phyloP scores from a whole-genome alignment of 2,888 invertebrate genomes.

The Drosophila suboccidentalis region DNA sequence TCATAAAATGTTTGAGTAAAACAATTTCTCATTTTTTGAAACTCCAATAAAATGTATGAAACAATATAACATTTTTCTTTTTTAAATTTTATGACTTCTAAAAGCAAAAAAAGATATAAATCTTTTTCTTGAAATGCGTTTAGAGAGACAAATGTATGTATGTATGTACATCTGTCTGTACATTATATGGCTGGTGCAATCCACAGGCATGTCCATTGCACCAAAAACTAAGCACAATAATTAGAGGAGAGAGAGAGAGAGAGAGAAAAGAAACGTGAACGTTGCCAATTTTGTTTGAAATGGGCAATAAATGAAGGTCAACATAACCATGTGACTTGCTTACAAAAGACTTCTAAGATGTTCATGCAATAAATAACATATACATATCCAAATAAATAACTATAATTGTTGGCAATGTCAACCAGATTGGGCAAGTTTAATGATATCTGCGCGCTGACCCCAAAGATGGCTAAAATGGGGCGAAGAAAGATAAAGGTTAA shows the following conservation, averaged over 20 bases:
- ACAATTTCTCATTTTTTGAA: too few species aligned
- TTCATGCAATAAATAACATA: conserved; percentile 38
- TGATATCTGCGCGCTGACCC: conserved; percentile 47
- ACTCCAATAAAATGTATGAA: neutral
- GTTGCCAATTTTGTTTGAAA: conserved; percentile 67
- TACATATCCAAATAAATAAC: conserved; percentile 7
- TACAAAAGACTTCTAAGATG: conserved; percentile 29
- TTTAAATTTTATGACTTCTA: neutral
- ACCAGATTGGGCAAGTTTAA: conserved; percentile 27
- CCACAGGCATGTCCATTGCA: conserved; percentile 39
- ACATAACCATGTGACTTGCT: conserved; percentile 51
- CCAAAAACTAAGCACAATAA: conserved; percentile 40
- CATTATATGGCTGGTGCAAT: conserved; percentile 10
- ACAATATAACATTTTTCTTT: neutral
- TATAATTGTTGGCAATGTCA: conserved; percentile 43
- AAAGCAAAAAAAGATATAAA: neutral
- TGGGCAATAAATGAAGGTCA: conserved; percentile 71
- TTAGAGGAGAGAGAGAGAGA: conserved; percentile 17
- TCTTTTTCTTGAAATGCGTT: neutral
- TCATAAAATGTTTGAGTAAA: too few species aligned
- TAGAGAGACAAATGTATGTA: neutral
- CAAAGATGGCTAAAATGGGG: conserved; percentile 23
- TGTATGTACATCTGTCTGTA: neutral
- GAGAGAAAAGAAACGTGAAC: conserved; percentile 22
- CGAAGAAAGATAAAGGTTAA: conserved; percentile 7